Conservation (phyloP, 2,797 vertebrate genomes). For the Oreochromis mossambicus region DNA sequence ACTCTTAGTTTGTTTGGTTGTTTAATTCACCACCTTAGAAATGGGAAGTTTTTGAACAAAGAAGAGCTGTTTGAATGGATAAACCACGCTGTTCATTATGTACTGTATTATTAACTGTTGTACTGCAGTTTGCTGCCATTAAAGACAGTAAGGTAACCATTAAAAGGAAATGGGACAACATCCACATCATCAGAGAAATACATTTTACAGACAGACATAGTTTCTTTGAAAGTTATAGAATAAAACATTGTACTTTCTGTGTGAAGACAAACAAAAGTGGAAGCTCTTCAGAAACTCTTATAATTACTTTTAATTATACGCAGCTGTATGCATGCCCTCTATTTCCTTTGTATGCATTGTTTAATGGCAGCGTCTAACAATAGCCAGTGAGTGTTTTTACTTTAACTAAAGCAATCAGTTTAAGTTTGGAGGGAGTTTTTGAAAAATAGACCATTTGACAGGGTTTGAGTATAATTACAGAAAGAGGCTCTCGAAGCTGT, state of each 20-base stretch:
- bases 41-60: not conserved
- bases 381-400: not conserved
- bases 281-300: not conserved
- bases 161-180: not conserved
- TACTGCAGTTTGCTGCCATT: not conserved
- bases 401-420: not conserved
- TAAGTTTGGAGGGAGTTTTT: not conserved
- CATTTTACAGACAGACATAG: not conserved
- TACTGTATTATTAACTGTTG: not conserved
- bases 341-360: not conserved
- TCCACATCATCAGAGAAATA: not conserved
- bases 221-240: not conserved
- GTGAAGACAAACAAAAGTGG: not conserved
- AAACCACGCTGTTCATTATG: rapidly evolving
- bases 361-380: not conserved
- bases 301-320: not conserved
- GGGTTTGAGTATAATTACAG: not conserved
- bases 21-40: not conserved
- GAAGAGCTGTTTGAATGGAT: not conserved
- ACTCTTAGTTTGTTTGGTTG: not conserved
- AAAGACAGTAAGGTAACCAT: not conserved
- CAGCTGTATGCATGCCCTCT: not conserved
- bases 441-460: not conserved
- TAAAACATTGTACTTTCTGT: not conserved
- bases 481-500: not conserved